Evolutionary conservation across 2,797 vertebrate species (phyloP).

Genomic region (Chrysocyon brachyurus): DNA sequence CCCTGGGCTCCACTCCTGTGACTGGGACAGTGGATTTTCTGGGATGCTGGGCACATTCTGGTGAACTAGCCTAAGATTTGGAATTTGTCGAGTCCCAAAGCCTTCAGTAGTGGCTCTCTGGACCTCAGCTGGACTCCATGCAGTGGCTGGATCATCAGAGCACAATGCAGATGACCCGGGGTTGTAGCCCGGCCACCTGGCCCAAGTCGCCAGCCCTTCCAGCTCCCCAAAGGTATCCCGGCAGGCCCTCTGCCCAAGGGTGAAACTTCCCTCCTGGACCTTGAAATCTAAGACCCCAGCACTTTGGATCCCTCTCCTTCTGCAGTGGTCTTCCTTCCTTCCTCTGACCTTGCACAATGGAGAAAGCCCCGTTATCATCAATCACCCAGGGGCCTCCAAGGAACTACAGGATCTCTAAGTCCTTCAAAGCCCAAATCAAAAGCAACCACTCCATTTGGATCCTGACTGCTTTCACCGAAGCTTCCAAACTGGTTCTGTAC

Average conservation of each 20-base stretch:
- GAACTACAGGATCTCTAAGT: neutral
- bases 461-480: neutral
- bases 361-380: conserved; percentile 83
- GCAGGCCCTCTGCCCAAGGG: conserved; percentile 17
- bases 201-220: conserved; percentile 8
- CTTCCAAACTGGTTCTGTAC: neutral
- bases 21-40: neutral
- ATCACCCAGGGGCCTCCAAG: conserved; percentile 81
- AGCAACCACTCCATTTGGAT: neutral
- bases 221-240: neutral
- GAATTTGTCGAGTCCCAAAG: neutral
- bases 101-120: neutral
- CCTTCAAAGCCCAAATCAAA: conserved; percentile 47
- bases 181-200: neutral
- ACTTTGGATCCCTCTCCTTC: conserved; percentile 83
- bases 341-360: conserved; percentile 85
- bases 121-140: neutral
- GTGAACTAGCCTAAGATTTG: neutral
- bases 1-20: rapidly evolving
- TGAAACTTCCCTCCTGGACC: conserved; percentile 65
- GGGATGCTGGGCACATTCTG: neutral
- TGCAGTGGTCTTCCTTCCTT: conserved; percentile 88
- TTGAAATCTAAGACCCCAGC: conserved; percentile 68
- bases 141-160: conserved; percentile 23
- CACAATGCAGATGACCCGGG: neutral